phyloP scores from a whole-genome alignment of 2,113 vertebrate genomes.

The Gavia stellata region DNA sequence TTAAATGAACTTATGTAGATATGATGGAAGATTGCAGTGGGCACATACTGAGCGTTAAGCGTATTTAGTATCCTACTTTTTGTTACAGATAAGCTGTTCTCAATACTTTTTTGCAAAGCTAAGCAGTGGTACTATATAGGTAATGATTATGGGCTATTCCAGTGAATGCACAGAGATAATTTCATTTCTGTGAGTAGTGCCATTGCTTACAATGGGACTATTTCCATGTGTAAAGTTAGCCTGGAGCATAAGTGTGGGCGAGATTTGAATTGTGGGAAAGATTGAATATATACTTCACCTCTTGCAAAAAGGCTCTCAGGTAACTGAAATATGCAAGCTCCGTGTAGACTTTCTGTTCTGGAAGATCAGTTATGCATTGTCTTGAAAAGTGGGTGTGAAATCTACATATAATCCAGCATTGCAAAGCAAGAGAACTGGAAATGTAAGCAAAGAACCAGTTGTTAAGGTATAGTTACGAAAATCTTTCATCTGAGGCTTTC shows the following conservation, averaged over 20 bases:
- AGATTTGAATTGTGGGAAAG: not conserved
- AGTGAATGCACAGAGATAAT: not conserved
- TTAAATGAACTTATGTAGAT: not conserved
- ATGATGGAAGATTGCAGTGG: not conserved
- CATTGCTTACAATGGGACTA: not conserved
- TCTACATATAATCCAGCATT: not conserved
- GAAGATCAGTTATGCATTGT: not conserved
- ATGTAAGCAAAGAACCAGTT: not conserved
- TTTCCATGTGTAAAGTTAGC: not conserved
- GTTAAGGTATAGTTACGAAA: not conserved
- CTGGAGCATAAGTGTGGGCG: not conserved
- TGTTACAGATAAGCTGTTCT: constrained; percentile 18
- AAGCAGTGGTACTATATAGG: not conserved
- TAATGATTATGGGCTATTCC: not conserved
- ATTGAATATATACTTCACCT: not conserved
- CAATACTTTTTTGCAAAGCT: not conserved
- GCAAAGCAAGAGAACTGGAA: not conserved
- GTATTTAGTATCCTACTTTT: not conserved
- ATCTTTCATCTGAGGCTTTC: not conserved
- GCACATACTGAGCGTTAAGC: not conserved
- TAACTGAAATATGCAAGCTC: not conserved
- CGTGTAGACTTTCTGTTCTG: not conserved
- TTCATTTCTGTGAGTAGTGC: not conserved
- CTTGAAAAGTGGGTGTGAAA: not conserved
- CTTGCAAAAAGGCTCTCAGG: not conserved